Conservation (phyloP, 2,797 vertebrate species). For the Selene dorsalis region DNA sequence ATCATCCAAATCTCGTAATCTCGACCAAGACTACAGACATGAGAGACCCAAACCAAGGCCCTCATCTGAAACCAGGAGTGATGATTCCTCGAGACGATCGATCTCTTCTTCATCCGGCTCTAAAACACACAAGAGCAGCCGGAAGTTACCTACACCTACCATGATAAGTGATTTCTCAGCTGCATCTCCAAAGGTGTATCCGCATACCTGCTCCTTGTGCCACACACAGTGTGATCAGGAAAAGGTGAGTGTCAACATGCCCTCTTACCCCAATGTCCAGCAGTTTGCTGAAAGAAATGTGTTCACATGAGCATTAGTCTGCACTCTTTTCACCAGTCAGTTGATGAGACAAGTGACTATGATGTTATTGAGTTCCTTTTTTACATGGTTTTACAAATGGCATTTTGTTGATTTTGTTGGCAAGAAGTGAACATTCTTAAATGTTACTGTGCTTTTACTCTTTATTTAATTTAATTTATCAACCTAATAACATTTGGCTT, state of each 20-base stretch:
- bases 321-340: slow-evolving; percentile 18
- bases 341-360: slow-evolving; percentile 18
- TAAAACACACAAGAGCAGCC: slow-evolving; percentile 70
- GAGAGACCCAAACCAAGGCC: slow-evolving; percentile 53
- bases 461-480: neutral
- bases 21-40: slow-evolving; percentile 72
- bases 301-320: slow-evolving; percentile 15
- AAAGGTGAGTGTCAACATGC: slow-evolving; percentile 88
- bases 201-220: slow-evolving; percentile 96
- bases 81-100: slow-evolving; percentile 63
- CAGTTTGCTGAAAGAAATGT: slow-evolving; percentile 33
- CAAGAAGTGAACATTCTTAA: neutral
- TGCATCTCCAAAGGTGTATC: slow-evolving; percentile 91
- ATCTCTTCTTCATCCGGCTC: slow-evolving; percentile 63
- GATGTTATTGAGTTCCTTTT: neutral
- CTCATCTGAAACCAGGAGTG: slow-evolving; percentile 63
- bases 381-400: neutral
- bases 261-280: slow-evolving; percentile 42
- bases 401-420: neutral
- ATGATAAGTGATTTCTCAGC: slow-evolving; percentile 96
- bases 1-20: slow-evolving; percentile 67
- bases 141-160: slow-evolving; percentile 89
- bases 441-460: neutral
- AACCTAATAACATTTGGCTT: too few species aligned
- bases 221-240: slow-evolving; percentile 92